Evolutionary conservation across 2,888 invertebrate genomes (phyloP).

Genomic region (Chrysodeixis includens): DNA sequence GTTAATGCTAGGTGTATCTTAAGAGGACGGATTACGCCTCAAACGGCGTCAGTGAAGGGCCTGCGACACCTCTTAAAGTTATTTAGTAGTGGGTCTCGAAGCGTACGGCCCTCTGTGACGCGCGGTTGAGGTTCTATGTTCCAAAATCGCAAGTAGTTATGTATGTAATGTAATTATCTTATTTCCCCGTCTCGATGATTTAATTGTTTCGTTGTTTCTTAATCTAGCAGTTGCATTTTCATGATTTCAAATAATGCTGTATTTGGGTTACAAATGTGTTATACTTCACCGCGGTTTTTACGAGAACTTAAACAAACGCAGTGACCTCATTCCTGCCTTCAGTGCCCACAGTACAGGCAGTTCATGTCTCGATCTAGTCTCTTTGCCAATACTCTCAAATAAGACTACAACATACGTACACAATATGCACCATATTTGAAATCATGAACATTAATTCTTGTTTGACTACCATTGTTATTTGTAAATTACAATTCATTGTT

Average conservation of each 20-base stretch:
- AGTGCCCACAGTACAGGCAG: background rate
- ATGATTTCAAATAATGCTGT: slow-evolving; percentile 33
- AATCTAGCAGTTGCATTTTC: slow-evolving; percentile 10
- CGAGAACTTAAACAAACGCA: too few relatives aligned
- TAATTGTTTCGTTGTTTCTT: slow-evolving; percentile 1
- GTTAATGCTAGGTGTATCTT: background rate
- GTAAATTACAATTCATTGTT: slow-evolving; percentile 25
- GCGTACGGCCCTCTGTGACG: background rate
- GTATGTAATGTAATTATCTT: slow-evolving; percentile 16
- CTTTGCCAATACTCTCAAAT: background rate
- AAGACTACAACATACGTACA: background rate
- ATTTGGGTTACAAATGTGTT: background rate
- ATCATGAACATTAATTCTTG: slow-evolving; percentile 20
- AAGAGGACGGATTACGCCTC: background rate
- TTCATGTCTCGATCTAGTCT: slow-evolving; percentile 4
- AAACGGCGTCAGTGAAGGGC: background rate
- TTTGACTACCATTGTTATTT: slow-evolving; percentile 31
- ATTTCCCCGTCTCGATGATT: slow-evolving; percentile 31
- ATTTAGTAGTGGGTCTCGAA: too few relatives aligned
- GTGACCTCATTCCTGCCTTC: too few relatives aligned
- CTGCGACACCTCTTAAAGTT: too few relatives aligned
- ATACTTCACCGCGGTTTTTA: background rate
- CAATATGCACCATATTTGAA: slow-evolving; percentile 16
- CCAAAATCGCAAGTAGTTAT: background rate
- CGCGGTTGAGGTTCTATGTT: slow-evolving; percentile 5